Percentiles rank a stretch among this genome's conserved stretches.
These are phyloP conservation scores for Cantharis lateralis DNA, from an alignment of 2,888 invertebrate genomes.

Conservation along the genomic window DNA sequence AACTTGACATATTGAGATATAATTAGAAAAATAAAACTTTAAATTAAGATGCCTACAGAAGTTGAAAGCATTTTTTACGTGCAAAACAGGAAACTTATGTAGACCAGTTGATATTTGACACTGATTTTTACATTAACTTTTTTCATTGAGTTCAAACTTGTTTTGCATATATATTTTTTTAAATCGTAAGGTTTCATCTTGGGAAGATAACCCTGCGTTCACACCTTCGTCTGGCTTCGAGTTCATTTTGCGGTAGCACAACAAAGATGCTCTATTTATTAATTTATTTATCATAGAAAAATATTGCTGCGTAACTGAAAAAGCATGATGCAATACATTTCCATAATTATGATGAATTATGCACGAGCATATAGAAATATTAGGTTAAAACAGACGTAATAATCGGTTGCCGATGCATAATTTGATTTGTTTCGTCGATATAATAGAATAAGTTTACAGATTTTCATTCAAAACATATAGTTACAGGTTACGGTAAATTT, in stretches of 20 bases:
- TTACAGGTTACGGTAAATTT: no score
- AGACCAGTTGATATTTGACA: background rate
- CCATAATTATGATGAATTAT: background rate
- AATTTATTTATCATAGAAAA: background rate
- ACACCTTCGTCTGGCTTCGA: background rate
- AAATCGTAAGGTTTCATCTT: background rate
- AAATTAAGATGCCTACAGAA: background rate
- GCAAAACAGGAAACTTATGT: background rate
- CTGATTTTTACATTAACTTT: background rate
- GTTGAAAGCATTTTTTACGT: background rate
- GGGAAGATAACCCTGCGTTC: background rate
- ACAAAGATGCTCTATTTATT: background rate
- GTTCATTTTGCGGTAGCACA: background rate
- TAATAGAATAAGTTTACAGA: background rate
- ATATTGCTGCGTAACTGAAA: background rate
- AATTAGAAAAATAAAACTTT: no score
- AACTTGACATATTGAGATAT: no score
- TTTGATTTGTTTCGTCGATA: background rate
- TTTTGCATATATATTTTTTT: background rate
- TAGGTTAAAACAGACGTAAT: background rate
- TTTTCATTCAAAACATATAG: background rate
- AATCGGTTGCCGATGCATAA: background rate
- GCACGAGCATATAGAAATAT: background rate
- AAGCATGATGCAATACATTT: background rate
- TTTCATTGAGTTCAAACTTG: background rate